Base-by-base conservation (phyloP, 2,113 vertebrate species). In the Hyperopisus bebe region DNA sequence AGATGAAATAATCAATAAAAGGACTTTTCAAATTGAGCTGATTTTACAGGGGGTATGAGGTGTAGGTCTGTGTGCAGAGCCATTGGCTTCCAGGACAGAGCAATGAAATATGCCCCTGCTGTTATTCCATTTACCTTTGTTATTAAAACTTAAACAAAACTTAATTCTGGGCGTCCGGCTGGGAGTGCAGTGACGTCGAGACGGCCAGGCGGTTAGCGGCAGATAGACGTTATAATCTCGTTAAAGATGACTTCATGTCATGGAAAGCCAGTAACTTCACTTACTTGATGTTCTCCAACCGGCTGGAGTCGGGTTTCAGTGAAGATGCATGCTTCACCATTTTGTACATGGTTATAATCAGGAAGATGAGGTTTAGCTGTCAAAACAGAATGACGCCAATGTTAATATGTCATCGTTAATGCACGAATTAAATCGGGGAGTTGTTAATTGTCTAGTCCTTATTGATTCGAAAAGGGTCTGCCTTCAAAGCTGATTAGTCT, bases 231-330 rank as follows among this genome's bases (percentile, higher is more conserved):
- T 19, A 74, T 74, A 88, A 89, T 82, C 66, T 24, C 9, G 27
- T 80, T 50, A 80, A 89, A 50, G 88, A 39, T 21, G 88, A 89
- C 77, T 42, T 89, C 70, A 51, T 89, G 70, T 51, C 35, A 8
- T 35, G 84, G 31, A 46, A 17, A 47, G 42, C 47, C 62, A 86
- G 91, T 90, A 90, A 91, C 90, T 89, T 92, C 94, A 95, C 98
- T 98, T 96, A 99, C 98, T 98, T 98, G 97, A 99, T 99, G 95
- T 97, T 98, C 95, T 99, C 98, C 95, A 99, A 97, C 94, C 98
- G 97, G 96, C 97, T 98, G 91, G 98, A 99, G 95, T 99, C 98
- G 70, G 98, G 98, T 97, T 99, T 99, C 97, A 99, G 96, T 93
- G 98, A 98, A 93, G 97, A 98, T 92, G 98, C 98, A 93, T 99